A percentile compares a stretch with the other conserved stretches of the same genome.
phyloP scores from a whole-genome alignment of 2,113 vertebrate species.

The Gallinago undulata region DNA sequence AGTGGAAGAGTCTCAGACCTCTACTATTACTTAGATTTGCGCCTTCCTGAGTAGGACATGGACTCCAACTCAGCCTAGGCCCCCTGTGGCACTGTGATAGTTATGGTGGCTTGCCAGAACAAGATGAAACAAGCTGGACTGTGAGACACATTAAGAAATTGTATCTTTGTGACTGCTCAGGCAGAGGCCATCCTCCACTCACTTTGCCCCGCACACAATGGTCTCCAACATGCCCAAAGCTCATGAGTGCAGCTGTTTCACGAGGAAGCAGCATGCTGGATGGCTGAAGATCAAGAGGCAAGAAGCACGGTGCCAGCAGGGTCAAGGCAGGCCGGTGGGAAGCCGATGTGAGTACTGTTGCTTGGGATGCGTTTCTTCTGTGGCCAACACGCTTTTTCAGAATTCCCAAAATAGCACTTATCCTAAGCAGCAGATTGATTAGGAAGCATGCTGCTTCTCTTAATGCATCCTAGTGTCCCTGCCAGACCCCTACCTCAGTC shows the following conservation, averaged over 20 bases:
- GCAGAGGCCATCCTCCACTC: neutral
- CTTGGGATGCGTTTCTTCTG: neutral
- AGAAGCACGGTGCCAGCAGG: neutral
- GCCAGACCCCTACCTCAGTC: neutral
- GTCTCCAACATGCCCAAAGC: neutral
- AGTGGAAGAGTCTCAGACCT: neutral
- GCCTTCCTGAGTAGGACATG: neutral
- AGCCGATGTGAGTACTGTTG: neutral
- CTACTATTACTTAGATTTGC: neutral
- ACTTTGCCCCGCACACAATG: neutral
- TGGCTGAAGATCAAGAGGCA: neutral
- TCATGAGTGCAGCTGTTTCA: neutral
- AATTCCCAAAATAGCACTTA: conserved; percentile 18
- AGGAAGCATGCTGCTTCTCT: neutral
- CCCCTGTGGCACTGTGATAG: neutral
- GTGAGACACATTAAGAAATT: neutral
- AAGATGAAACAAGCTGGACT: neutral
- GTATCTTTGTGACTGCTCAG: neutral
- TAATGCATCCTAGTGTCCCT: neutral
- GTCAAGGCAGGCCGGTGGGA: neutral
- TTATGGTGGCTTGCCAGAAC: neutral
- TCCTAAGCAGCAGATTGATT: neutral
- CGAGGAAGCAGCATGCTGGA: neutral
- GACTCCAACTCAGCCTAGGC: neutral
- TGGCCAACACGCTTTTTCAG: neutral